Evolutionary conservation across 2,797 vertebrate species (phyloP), one percentile per base, ranked within the genome.

Genomic region (Delichon dasypus): DNA sequence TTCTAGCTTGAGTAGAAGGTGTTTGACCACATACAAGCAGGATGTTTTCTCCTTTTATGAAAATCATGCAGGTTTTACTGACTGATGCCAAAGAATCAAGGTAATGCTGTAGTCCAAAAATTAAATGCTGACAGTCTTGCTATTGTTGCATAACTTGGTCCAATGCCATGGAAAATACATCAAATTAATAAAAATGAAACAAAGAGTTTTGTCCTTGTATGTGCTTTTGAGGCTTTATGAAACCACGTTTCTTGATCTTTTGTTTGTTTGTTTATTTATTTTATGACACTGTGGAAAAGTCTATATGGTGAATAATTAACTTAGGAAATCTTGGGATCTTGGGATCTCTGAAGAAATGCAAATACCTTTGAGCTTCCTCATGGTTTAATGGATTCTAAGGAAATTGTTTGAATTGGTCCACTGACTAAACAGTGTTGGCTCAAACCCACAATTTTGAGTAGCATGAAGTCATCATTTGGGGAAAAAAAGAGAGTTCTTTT

Each of bases 1-100:
- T 90, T 97, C 94, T 95, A 96, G 92, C 85, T 96, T 68, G 27
- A 61, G 89, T 95, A 97, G 96, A 98, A 98, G 97, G 96, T 98
- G 97, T 97, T 94, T 93, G 96, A 97, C 98, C 98, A 98, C 98
- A 98, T 98, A 97, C 91, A 96, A 94, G 90, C 91, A 89, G 91
- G 97, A 96, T 95, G 86, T 95, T 96, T 97, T 96, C 95, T 96
- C 78, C 83, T 92, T 91, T 79, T 90, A 95, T 88, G 78, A 95
- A 98, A 84, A 62, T 64, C 53, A 53, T 77, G 58, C 93, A 96
- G 87, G 93, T 92, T 95, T 96, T 96, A 76, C 71, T 95, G 84
- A 60, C 79, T 30, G 50, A 95, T 95, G 88, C 94, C 96, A 97
- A 96, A 96, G 97, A 97, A 87, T 18, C 10, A 51, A 91, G 62